Evolutionary conservation across 2,888 invertebrate genomes (phyloP).

Genomic region (Toxonevra muliebris): DNA sequence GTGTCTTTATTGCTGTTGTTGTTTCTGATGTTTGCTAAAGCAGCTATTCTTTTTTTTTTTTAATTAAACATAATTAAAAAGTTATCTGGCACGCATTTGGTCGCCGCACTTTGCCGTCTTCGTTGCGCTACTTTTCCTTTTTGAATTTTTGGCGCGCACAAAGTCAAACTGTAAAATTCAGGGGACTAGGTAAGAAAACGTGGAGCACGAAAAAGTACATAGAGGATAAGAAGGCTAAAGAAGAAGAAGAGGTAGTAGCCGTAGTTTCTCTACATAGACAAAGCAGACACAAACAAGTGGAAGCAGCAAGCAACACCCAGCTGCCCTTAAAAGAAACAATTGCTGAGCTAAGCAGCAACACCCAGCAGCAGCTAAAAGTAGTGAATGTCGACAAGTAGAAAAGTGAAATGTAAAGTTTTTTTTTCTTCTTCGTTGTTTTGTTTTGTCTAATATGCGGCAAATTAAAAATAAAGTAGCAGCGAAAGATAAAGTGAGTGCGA

Average conservation of each 20-base stretch:
- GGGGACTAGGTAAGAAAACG: slow-evolving; percentile 13
- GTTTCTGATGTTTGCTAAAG: too few species aligned
- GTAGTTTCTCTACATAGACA: too few species aligned
- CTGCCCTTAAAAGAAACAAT: too few species aligned
- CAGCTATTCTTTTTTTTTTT: slow-evolving; percentile 14
- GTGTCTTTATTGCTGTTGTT: slow-evolving; percentile 8
- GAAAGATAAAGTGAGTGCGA: too few species aligned
- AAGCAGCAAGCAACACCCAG: too few species aligned
- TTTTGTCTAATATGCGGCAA: not conserved
- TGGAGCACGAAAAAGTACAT: slow-evolving; percentile 19
- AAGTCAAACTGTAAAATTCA: slow-evolving; percentile 22
- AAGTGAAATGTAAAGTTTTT: too few species aligned
- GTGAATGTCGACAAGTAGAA: too few species aligned
- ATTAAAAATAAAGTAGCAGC: not conserved
- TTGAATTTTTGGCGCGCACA: not conserved
- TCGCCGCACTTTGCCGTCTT: not conserved
- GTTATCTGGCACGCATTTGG: slow-evolving; percentile 31
- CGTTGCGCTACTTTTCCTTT: not conserved
- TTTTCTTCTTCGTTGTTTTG: not conserved
- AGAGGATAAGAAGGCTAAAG: not conserved
- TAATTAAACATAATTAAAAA: slow-evolving; percentile 41
- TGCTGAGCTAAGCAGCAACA: too few species aligned
- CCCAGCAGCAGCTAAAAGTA: too few species aligned
- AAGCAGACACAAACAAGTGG: too few species aligned
- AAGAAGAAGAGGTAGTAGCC: not conserved